phyloP scores from a whole-genome alignment of 2,797 vertebrate genomes.

The Selene dorsalis region DNA sequence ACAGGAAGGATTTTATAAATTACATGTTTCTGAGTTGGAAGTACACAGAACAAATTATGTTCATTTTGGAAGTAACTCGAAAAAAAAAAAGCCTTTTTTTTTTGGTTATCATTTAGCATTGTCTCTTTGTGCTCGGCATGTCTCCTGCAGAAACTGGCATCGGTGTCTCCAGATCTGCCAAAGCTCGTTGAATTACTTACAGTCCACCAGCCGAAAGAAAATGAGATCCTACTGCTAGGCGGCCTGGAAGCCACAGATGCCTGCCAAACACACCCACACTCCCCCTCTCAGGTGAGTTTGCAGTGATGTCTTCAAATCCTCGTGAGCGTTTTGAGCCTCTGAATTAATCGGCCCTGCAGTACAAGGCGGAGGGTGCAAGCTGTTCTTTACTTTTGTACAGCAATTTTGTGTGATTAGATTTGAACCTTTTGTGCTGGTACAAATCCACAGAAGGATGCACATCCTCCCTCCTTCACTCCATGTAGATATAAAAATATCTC shows the following conservation, averaged over 20 bases:
- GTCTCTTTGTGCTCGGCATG: slow-evolving; percentile 47
- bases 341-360: slow-evolving; percentile 25
- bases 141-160: slow-evolving; percentile 89
- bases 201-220: slow-evolving; percentile 92
- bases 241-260: slow-evolving; percentile 87
- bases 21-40: slow-evolving; percentile 39
- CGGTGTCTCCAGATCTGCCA: slow-evolving; percentile 91
- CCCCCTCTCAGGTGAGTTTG: slow-evolving; percentile 88
- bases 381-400: slow-evolving; percentile 20
- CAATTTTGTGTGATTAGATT: slow-evolving; percentile 38
- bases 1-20: slow-evolving; percentile 52
- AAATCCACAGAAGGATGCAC: slow-evolving; percentile 15
- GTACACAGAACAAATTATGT: slow-evolving; percentile 26
- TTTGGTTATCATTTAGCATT: slow-evolving; percentile 29
- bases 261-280: slow-evolving; percentile 82
- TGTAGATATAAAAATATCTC: slow-evolving; percentile 8
- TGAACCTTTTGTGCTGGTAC: slow-evolving; percentile 22
- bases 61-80: slow-evolving; percentile 33
- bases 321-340: slow-evolving; percentile 46
- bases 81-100: not conserved
- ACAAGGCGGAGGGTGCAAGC: slow-evolving; percentile 19
- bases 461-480: slow-evolving; percentile 9
- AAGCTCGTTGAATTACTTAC: slow-evolving; percentile 92
- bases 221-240: slow-evolving; percentile 94
- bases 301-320: slow-evolving; percentile 16